phyloP scores from a whole-genome alignment of 2,888 invertebrate species.

The Nowickia ferox region DNA sequence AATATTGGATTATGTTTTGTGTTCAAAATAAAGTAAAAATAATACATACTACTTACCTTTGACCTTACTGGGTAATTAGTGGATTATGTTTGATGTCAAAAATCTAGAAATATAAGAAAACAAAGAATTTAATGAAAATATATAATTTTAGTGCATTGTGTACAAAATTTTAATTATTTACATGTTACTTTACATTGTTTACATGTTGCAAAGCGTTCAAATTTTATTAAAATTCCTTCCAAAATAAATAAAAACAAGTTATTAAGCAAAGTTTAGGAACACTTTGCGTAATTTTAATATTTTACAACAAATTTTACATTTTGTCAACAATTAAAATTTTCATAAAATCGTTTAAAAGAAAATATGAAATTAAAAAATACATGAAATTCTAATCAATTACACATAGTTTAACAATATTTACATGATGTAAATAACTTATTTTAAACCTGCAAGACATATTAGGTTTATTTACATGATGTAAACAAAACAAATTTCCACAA shows the following conservation, averaged over 20 bases:
- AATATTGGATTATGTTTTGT: conserved; percentile 8
- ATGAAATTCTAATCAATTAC: background rate
- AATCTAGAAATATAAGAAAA: background rate
- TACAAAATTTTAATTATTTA: no score
- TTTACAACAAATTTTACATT: background rate
- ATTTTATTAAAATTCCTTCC: no score
- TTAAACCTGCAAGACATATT: no score
- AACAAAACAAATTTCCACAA: background rate
- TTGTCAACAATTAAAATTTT: conserved; percentile 3
- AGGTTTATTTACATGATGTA: conserved; percentile 11
- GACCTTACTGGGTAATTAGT: background rate
- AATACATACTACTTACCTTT: background rate
- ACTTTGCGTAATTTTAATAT: no score
- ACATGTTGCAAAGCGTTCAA: no score
- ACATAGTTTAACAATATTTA: no score
- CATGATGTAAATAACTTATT: background rate
- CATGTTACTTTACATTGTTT: no score
- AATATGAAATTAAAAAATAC: background rate
- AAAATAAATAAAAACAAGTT: no score
- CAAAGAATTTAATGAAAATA: no score
- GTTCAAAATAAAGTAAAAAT: background rate
- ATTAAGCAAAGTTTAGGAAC: no score
- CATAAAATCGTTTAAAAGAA: background rate
- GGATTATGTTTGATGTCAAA: background rate
- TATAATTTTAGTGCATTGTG: no score